Conservation (phyloP, 2,797 vertebrate species). For the Rhyacichthys aspro region DNA sequence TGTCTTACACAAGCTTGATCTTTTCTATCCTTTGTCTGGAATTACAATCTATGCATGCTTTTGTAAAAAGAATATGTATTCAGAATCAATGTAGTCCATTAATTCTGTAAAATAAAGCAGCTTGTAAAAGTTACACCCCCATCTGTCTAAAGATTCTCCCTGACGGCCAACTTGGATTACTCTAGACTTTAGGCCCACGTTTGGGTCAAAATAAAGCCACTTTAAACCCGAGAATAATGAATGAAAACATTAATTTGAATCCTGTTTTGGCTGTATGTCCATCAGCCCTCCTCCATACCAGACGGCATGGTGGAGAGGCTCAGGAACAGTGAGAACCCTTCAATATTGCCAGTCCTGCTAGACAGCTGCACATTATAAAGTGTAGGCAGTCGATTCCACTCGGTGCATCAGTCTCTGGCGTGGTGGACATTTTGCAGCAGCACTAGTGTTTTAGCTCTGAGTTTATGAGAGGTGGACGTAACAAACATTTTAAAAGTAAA, state of each 20-base stretch:
- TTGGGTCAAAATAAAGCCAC: slow-evolving; percentile 2
- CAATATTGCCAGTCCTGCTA: background rate
- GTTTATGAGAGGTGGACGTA: too few relatives aligned
- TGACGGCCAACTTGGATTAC: background rate
- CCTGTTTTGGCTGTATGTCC: background rate
- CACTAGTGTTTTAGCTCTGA: background rate
- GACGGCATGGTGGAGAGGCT: slow-evolving; percentile 1
- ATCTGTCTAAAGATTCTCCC: slow-evolving; percentile 2
- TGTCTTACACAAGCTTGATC: too few relatives aligned
- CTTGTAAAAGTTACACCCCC: slow-evolving; percentile 1
- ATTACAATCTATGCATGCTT: too few relatives aligned
- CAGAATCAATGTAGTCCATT: too few relatives aligned
- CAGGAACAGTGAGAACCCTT: slow-evolving; percentile 9
- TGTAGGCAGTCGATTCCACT: background rate
- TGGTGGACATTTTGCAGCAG: background rate
- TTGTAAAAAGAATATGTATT: too few relatives aligned
- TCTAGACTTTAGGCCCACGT: background rate
- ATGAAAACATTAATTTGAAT: slow-evolving; percentile 12
- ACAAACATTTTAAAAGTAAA: too few relatives aligned
- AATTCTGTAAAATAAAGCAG: background rate
- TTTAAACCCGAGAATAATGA: background rate
- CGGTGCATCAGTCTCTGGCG: background rate
- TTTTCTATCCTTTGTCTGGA: too few relatives aligned
- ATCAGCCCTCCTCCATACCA: background rate
- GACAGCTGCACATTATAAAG: background rate